phyloP scores from a whole-genome alignment of 1,140 invertebrate species.

The Harlomillsia oculata region DNA sequence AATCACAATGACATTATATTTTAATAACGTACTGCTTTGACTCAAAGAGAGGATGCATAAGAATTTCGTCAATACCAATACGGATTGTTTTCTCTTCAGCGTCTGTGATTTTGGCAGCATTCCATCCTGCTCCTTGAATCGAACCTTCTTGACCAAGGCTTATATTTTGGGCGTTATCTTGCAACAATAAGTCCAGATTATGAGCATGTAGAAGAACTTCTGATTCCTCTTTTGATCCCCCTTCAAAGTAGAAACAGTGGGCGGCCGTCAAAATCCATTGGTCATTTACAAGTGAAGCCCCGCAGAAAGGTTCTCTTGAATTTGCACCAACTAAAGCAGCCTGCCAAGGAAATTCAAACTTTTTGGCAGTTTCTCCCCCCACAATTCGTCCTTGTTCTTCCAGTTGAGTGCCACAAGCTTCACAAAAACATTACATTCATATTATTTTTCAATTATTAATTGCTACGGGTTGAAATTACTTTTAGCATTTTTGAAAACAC shows the following conservation, averaged over 20 bases:
- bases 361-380: background rate
- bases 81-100: background rate
- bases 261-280: background rate
- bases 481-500: background rate
- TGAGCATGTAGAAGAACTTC: slow-evolving; percentile 1
- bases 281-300: slow-evolving; percentile 2
- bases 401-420: background rate
- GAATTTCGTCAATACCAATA: background rate
- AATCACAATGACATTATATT: too few relatives aligned
- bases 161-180: background rate
- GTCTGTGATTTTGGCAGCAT: background rate
- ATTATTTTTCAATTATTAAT: too few relatives aligned
- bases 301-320: background rate
- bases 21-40: too few relatives aligned
- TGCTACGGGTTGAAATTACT: background rate
- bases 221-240: background rate
- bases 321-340: background rate
- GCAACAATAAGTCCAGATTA: background rate
- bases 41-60: background rate
- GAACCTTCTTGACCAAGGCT: background rate
- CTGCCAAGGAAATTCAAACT: slow-evolving; percentile 9
- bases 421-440: too few relatives aligned
- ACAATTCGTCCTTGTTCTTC: background rate
- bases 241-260: slow-evolving; percentile 1
- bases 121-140: background rate